Evolutionary conservation across 1,140 invertebrate species (phyloP).

Genomic region (Marisa cornuarietis): DNA sequence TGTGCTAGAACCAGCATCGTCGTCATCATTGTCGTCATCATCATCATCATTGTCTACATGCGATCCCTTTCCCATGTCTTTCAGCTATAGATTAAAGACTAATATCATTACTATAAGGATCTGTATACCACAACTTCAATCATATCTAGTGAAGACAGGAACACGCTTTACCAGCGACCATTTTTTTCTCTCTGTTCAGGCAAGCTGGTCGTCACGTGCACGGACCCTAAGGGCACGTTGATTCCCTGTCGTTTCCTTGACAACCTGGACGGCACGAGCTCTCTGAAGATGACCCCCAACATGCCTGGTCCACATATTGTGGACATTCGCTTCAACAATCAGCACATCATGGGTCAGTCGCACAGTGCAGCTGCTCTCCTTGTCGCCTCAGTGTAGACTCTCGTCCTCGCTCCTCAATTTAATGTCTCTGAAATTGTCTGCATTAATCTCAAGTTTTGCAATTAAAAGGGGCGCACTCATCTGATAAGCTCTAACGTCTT

Average conservation of each 20-base stretch:
- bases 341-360: conserved; percentile 68
- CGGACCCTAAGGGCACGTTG: conserved; percentile 79
- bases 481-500: no score
- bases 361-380: no score
- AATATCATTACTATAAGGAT: neutral
- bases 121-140: neutral
- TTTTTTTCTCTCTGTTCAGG: conserved; percentile 68
- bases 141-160: neutral
- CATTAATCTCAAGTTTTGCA: neutral
- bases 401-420: no score
- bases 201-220: conserved; percentile 95
- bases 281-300: conserved; percentile 92
- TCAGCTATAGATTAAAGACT: no score
- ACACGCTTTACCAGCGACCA: neutral
- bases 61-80: no score
- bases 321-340: conserved; percentile 90
- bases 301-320: conserved; percentile 92
- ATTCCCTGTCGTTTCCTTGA: conserved; percentile 97
- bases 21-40: no score
- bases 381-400: no score
- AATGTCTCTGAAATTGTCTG: neutral
- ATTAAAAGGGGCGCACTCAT: no score
- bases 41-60: no score
- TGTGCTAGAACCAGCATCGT: no score
- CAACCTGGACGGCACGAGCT: conserved; percentile 97